Evolutionary conservation across 2,888 invertebrate species (phyloP).

Genomic region (Perithous albicinctus): DNA sequence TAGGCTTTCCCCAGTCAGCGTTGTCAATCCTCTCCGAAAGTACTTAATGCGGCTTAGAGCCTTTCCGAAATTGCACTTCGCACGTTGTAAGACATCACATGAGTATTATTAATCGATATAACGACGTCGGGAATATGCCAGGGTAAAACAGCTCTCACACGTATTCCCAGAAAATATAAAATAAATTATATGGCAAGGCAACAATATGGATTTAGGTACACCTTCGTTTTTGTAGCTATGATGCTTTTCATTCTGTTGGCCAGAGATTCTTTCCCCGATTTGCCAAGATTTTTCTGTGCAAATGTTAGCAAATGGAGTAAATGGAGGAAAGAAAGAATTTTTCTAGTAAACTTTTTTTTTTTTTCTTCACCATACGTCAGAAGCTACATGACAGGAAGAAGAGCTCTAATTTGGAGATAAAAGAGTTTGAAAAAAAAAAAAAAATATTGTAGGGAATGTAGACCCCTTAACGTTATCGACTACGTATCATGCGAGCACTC

Average conservation of each 20-base stretch:
- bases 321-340: too few species aligned
- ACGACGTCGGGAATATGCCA: conserved; percentile 42
- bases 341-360: too few species aligned
- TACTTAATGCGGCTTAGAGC: conserved; percentile 77
- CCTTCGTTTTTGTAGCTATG: background rate
- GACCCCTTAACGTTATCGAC: conserved; percentile 40
- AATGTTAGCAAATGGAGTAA: too few species aligned
- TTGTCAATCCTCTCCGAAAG: conserved; percentile 64
- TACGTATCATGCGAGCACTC: conserved; percentile 16
- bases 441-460: conserved; percentile 8
- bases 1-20: conserved; percentile 54
- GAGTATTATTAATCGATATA: conserved; percentile 39
- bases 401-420: too few species aligned
- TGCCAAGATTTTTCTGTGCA: background rate
- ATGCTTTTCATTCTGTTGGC: background rate
- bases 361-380: too few species aligned
- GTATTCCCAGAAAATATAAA: conserved; percentile 73
- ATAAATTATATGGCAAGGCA: conserved; percentile 65
- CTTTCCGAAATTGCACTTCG: conserved; percentile 73
- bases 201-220: background rate
- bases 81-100: conserved; percentile 69
- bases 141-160: conserved; percentile 43
- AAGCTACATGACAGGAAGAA: too few species aligned
- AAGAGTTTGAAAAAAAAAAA: conserved; percentile 13
- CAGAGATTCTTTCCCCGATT: background rate